phyloP scores from a whole-genome alignment of 2,888 invertebrate species.

The Volucella bombylans region DNA sequence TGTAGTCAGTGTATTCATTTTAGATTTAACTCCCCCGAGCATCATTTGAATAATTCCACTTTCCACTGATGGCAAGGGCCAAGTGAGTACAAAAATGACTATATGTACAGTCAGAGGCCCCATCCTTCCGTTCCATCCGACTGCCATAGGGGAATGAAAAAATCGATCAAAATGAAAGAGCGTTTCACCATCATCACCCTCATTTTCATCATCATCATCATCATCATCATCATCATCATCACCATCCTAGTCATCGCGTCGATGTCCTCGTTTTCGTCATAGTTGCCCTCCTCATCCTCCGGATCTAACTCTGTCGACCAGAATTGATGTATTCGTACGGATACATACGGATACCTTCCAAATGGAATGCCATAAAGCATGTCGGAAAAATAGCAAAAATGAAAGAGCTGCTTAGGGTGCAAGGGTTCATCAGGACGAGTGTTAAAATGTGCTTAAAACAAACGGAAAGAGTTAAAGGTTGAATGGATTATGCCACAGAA shows the following conservation, averaged over 20 bases:
- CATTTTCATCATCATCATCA: conserved; percentile 20
- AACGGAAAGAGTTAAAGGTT: conserved; percentile 11
- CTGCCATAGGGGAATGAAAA: conserved; percentile 44
- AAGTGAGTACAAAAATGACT: conserved; percentile 24
- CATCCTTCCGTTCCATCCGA: conserved; percentile 1
- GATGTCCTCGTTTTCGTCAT: background rate
- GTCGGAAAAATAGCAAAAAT: background rate
- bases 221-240: conserved; percentile 13
- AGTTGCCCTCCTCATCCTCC: too few species aligned
- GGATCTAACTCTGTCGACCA: too few species aligned
- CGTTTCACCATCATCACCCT: conserved; percentile 67
- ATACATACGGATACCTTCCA: too few species aligned
- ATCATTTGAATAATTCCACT: conserved; percentile 61
- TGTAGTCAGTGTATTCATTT: conserved; percentile 41
- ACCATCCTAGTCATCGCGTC: conserved; percentile 1
- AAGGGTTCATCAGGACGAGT: conserved; percentile 8
- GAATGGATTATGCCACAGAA: conserved; percentile 6
- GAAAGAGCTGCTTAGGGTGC: conserved; percentile 7
- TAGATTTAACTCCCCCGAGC: conserved; percentile 48
- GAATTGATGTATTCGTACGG: conserved; percentile 21
- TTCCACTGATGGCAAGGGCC: conserved; percentile 36
- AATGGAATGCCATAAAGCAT: conserved; percentile 6
- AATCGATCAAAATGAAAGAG: conserved; percentile 72
- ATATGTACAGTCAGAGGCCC: conserved; percentile 34
- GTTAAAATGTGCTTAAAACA: conserved; percentile 10